phyloP scores from a whole-genome alignment of 2,888 invertebrate genomes.

The Leptopilina drosophilae region DNA sequence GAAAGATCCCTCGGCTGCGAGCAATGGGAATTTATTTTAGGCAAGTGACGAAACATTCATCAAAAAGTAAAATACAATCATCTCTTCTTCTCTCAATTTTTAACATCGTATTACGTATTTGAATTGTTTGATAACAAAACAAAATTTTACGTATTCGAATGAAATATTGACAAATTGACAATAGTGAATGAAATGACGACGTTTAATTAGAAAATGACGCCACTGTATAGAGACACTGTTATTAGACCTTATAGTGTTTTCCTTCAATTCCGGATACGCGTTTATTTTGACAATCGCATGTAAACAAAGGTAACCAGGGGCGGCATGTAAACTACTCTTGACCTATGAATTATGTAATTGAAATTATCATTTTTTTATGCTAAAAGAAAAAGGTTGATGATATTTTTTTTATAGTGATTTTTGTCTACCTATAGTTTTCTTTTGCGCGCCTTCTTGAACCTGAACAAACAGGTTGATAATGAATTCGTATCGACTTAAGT shows the following conservation, averaged over 20 bases:
- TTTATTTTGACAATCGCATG: slow-evolving; percentile 67
- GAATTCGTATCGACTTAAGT: slow-evolving; percentile 21
- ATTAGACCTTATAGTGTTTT: slow-evolving; percentile 18
- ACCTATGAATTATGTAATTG: slow-evolving; percentile 67
- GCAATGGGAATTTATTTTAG: slow-evolving; percentile 98
- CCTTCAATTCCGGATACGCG: slow-evolving; percentile 53
- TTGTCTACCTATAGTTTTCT: not conserved
- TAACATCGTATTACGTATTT: slow-evolving; percentile 60
- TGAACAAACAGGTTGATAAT: slow-evolving; percentile 22
- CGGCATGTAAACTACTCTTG: slow-evolving; percentile 54
- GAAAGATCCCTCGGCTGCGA: slow-evolving; percentile 97
- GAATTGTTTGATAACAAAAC: slow-evolving; percentile 50
- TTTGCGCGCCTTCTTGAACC: slow-evolving; percentile 15
- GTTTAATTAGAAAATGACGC: slow-evolving; percentile 15
- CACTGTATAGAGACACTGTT: slow-evolving; percentile 7
- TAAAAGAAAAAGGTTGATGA: not conserved
- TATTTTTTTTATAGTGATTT: slow-evolving; percentile 3
- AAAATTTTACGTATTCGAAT: not conserved
- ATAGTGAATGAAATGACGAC: not conserved
- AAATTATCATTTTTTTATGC: not conserved
- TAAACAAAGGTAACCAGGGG: slow-evolving; percentile 68
- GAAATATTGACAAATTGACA: not conserved
- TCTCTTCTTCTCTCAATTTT: slow-evolving; percentile 16
- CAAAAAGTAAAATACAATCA: slow-evolving; percentile 10
- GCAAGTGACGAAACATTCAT: slow-evolving; percentile 80